Evolutionary conservation across 2,797 vertebrate genomes (phyloP).

Genomic region (Remorina albescens): DNA sequence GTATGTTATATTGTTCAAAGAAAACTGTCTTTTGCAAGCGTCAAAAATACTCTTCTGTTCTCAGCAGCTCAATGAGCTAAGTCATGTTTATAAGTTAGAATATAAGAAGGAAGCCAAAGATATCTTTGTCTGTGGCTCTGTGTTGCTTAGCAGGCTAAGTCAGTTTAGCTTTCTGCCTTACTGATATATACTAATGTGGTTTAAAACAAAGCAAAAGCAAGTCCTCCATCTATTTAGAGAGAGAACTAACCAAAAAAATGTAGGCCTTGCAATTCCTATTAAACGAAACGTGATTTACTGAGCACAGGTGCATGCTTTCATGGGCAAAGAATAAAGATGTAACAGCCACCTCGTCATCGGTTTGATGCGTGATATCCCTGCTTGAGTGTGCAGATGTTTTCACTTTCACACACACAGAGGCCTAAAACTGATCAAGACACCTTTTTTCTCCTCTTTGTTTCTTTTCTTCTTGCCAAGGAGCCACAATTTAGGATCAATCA

Average conservation of each 20-base stretch:
- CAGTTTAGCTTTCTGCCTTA: background rate
- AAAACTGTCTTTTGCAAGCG: background rate
- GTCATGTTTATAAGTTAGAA: background rate
- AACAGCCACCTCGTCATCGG: slow-evolving; percentile 17
- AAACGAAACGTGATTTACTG: background rate
- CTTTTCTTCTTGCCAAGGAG: slow-evolving; percentile 7
- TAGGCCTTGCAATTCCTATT: no score
- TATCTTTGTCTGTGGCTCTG: background rate
- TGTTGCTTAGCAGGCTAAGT: background rate
- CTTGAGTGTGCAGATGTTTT: slow-evolving; percentile 38
- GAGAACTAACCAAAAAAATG: background rate
- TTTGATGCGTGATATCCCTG: slow-evolving; percentile 8
- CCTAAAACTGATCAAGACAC: slow-evolving; percentile 34
- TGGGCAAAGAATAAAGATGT: background rate
- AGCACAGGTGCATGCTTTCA: background rate
- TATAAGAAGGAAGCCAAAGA: background rate
- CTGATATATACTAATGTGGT: background rate
- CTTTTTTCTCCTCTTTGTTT: slow-evolving; percentile 18
- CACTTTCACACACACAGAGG: background rate
- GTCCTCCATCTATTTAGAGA: background rate
- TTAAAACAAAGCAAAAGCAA: background rate
- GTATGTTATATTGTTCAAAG: slow-evolving; percentile 1
- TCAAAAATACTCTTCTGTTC: slow-evolving; percentile 10
- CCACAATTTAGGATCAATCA: slow-evolving; percentile 38
- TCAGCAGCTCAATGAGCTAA: background rate